phyloP scores from a whole-genome alignment of 2,888 invertebrate genomes.

The Thereva unica region DNA sequence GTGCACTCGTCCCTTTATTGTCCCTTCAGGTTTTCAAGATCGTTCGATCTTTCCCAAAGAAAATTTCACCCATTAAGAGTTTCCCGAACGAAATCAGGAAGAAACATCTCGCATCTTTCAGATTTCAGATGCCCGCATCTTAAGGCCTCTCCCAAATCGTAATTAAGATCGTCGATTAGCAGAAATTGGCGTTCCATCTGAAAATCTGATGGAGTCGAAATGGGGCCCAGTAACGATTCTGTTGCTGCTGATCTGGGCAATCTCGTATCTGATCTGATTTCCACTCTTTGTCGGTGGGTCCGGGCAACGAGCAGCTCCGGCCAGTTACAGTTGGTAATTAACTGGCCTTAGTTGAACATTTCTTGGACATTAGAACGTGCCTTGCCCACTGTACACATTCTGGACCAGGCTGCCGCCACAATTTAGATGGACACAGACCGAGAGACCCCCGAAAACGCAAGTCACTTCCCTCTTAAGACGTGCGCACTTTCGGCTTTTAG shows the following conservation, averaged over 20 bases:
- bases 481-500: background rate
- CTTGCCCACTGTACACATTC: conserved; percentile 5
- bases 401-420: background rate
- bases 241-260: too few relatives aligned
- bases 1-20: too few relatives aligned
- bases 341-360: conserved; percentile 18
- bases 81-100: too few relatives aligned
- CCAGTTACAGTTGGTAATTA: conserved; percentile 31
- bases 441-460: conserved; percentile 17
- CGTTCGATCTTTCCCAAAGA: too few relatives aligned
- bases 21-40: too few relatives aligned
- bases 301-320: background rate
- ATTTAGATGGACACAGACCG: background rate
- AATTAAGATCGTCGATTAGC: conserved; percentile 34
- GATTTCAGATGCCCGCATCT: too few relatives aligned
- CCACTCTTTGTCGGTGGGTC: conserved; percentile 12
- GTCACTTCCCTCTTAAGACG: conserved; percentile 18
- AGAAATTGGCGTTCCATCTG: conserved; percentile 30
- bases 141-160: background rate
- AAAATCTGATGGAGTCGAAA: conserved; percentile 5
- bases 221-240: too few relatives aligned
- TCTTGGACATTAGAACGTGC: conserved; percentile 9
- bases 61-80: too few relatives aligned
- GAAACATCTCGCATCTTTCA: too few relatives aligned
- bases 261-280: conserved; percentile 19